A percentile compares a stretch with the other conserved stretches of the same genome.
Evolutionary conservation across 1,140 invertebrate species (phyloP).

Genomic region (Ericerus pela): DNA sequence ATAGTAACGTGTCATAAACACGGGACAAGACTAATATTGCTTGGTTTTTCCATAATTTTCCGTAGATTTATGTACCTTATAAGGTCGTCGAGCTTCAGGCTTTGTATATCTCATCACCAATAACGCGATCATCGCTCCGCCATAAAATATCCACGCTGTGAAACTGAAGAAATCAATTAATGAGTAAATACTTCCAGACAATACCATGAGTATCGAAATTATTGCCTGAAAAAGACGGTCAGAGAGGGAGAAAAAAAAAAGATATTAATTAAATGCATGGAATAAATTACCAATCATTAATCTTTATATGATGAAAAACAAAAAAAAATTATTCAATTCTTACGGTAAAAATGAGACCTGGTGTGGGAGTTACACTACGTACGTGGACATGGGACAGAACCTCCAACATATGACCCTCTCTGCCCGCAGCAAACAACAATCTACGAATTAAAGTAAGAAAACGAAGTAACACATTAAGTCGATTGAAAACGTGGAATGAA

Average conservation of each 20-base stretch:
- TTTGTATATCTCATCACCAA: slow-evolving; percentile 76
- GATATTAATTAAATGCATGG: neutral
- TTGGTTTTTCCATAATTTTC: neutral
- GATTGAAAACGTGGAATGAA: too few species aligned
- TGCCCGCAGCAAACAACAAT: slow-evolving; percentile 84
- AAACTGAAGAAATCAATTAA: slow-evolving; percentile 93
- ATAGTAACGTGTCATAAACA: neutral
- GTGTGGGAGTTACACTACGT: slow-evolving; percentile 75
- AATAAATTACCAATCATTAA: neutral
- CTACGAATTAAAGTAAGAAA: slow-evolving; percentile 34
- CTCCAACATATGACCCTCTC: slow-evolving; percentile 82
- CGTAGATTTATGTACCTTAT: slow-evolving; percentile 42
- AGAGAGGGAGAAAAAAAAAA: slow-evolving; percentile 3
- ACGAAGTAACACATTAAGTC: neutral
- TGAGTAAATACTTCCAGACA: slow-evolving; percentile 75
- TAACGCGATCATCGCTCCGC: slow-evolving; percentile 71
- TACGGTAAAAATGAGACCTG: slow-evolving; percentile 94
- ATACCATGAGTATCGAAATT: slow-evolving; percentile 63
- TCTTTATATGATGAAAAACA: neutral
- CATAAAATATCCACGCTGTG: slow-evolving; percentile 90
- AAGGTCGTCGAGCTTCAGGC: slow-evolving; percentile 71
- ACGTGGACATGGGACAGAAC: slow-evolving; percentile 89
- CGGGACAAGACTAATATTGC: neutral
- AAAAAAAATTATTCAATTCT: slow-evolving; percentile 23
- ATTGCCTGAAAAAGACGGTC: slow-evolving; percentile 48